Conservation (phyloP, 2,888 invertebrate genomes). For the Hesperia comma region DNA sequence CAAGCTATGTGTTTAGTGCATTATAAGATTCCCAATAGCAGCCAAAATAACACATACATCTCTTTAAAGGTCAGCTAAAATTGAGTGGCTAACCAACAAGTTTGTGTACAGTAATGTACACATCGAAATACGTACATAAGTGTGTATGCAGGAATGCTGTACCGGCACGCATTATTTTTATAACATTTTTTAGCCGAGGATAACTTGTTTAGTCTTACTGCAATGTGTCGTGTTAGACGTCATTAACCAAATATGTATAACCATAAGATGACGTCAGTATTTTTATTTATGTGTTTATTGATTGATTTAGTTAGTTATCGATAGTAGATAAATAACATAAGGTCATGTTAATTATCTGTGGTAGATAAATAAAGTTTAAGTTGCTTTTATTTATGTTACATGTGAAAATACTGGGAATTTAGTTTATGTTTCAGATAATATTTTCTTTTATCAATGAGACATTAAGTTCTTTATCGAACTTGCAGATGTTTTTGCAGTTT, state of each 20-base stretch:
- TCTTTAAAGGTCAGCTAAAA: background rate
- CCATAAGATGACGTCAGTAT: conserved; percentile 6
- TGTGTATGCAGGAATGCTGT: conserved; percentile 44
- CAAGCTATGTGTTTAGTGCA: background rate
- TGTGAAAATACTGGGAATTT: too few relatives aligned
- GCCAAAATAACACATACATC: background rate
- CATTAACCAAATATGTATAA: conserved; percentile 24
- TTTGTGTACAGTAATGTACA: conserved; percentile 18
- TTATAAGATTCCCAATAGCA: background rate
- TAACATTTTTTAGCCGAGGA: conserved; percentile 57
- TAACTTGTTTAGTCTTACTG: conserved; percentile 60
- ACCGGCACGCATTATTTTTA: conserved; percentile 47
- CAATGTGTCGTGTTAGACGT: conserved; percentile 46
- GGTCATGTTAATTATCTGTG: background rate
- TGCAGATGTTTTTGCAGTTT: too few relatives aligned
- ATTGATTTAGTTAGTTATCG: background rate
- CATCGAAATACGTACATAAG: conserved; percentile 29
- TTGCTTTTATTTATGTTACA: too few relatives aligned
- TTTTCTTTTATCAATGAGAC: too few relatives aligned
- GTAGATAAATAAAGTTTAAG: background rate
- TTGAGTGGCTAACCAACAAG: conserved; percentile 6
- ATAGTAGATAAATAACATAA: background rate
- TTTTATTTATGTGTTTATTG: background rate
- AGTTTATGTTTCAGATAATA: too few relatives aligned
- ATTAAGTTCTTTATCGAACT: too few relatives aligned